Base-by-base conservation (phyloP, 2,113 vertebrate genomes). In the Anoura caudifer region DNA sequence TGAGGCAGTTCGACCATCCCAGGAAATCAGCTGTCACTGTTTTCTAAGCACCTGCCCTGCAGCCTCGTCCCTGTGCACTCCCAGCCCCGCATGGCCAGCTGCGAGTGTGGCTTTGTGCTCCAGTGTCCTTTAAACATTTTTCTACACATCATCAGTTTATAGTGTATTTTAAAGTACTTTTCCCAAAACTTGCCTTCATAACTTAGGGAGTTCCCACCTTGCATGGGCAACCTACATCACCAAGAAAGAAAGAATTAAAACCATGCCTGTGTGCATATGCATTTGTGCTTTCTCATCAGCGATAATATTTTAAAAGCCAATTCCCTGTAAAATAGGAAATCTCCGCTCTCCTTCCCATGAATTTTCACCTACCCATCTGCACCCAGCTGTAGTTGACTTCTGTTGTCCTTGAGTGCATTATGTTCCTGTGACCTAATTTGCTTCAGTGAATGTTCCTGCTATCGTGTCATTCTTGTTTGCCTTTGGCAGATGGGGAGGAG, bases 361-460 rank as follows among this genome's bases (percentile, higher is more conserved):
- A 6, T 85, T 82, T 85, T 50, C 67, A 31, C 56, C 65, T 87
- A 33, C 61, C 33, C 3, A 31, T 20, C 47, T 41, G n/a, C 67
- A 8, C 41, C 41, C 61, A 83, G 82, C 86, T 75, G 9, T 54
- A 28, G 43, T 26, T 81, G 56, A 89, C 93, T 94, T 90, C 67
- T 52, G n/a, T 59, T 95, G 75, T 95, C 93, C 63, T 84, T 83
- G 54, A 92, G 24, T 20, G 4, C 63, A 75, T 93, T 77, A n/a
- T 80, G 67, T 79, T 92, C 63, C 90, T 72, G 26, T 96, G 94
- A 93, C 96, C 95, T 97, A 84, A 93, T 97, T 97, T 91, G 96
- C 87, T 96, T 97, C 95, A 70, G 84, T 93, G 81, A 75, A 43
- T 26, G 5, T 81, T 67, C 47, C 89, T 54, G 38, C 90, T 94